phyloP scores from a whole-genome alignment of 2,888 invertebrate species.

The Dimorphilus gyrociliatus region DNA sequence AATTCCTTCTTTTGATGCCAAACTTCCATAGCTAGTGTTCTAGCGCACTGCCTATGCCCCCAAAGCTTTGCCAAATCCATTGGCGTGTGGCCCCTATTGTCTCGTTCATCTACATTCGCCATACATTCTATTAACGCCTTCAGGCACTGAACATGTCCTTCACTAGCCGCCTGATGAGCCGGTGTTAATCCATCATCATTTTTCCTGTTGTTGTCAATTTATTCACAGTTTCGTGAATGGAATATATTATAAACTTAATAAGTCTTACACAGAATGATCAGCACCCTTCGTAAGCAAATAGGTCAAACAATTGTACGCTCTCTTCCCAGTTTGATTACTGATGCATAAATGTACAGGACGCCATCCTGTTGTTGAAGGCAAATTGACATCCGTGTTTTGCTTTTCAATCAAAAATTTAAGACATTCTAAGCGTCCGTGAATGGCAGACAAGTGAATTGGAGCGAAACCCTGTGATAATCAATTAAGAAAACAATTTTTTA shows the following conservation, averaged over 20 bases:
- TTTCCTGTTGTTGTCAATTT: constrained; percentile 15
- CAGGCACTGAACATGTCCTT: constrained; percentile 35
- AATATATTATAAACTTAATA: not conserved
- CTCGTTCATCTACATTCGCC: constrained; percentile 24
- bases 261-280: constrained; percentile 26
- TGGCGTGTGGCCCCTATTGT: constrained; percentile 32
- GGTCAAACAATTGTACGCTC: constrained; percentile 24
- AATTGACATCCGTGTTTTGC: constrained; percentile 28
- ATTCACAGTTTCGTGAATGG: not conserved
- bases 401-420: constrained; percentile 30
- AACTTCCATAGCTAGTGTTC: constrained; percentile 31
- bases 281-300: constrained; percentile 31
- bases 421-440: constrained; percentile 34
- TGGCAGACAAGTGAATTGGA: constrained; percentile 32
- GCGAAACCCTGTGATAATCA: constrained; percentile 17
- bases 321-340: constrained; percentile 33
- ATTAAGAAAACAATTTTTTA: not conserved
- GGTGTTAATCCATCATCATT: constrained; percentile 37
- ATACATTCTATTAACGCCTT: constrained; percentile 29
- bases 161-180: constrained; percentile 36
- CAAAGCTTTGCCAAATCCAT: constrained; percentile 36
- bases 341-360: constrained; percentile 33
- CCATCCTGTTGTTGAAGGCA: constrained; percentile 33
- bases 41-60: constrained; percentile 36
- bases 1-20: constrained; percentile 35